These are phyloP conservation scores for Umimayanthus chanpuru DNA, from an alignment of 92 coral and sea anemone genomes.

Conservation along the genomic window DNA sequence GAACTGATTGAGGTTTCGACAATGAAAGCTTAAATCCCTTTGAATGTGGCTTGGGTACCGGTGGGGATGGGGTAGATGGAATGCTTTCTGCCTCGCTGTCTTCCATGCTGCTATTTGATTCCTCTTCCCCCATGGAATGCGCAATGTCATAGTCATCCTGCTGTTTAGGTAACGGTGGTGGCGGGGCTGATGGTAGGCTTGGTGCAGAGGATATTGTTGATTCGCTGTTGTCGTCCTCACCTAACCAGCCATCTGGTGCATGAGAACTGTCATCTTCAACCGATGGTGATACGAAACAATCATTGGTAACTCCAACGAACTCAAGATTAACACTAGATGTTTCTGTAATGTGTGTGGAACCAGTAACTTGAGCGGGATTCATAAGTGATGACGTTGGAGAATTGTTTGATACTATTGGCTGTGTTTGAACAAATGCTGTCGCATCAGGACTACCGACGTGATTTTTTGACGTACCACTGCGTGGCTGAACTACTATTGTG, in stretches of 20 bases:
- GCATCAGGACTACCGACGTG: neutral
- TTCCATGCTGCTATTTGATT: neutral
- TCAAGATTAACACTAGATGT: neutral
- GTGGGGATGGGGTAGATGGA: neutral
- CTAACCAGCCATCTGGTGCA: neutral
- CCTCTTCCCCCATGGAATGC: neutral
- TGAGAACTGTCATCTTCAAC: neutral
- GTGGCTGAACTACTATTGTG: constrained; percentile 72
- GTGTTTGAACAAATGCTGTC: neutral
- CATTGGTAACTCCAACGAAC: neutral
- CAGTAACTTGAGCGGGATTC: neutral
- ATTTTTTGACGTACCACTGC: neutral
- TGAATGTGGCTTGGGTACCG: neutral
- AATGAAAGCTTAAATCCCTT: neutral
- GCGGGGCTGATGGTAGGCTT: constrained; percentile 51
- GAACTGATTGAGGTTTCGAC: neutral
- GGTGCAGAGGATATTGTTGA: constrained; percentile 28
- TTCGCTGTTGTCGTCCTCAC: constrained; percentile 25
- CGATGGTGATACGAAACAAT: neutral
- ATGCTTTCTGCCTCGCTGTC: neutral
- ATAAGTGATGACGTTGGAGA: neutral
- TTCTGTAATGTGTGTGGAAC: neutral
- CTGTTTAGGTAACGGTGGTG: constrained; percentile 58
- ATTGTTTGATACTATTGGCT: neutral
- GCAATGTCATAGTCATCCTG: neutral